Percentiles rank a stretch among this genome's conserved stretches.
These are phyloP conservation scores for Ginglymostoma cirratum DNA, from an alignment of 2,113 vertebrate genomes.

Conservation along the genomic window DNA sequence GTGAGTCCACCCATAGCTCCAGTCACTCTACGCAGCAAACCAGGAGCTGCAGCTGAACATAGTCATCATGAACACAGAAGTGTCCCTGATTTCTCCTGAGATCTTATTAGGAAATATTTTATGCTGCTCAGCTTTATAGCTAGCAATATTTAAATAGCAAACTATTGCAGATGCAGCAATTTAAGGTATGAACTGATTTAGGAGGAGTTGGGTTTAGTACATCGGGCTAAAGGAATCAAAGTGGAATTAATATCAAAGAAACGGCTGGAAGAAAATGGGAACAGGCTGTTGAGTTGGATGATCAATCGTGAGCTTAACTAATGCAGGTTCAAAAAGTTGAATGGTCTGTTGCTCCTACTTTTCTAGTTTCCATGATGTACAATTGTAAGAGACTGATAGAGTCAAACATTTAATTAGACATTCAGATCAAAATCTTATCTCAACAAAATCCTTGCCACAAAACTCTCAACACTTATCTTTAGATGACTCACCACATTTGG, in stretches of 20 bases:
- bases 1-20: no score
- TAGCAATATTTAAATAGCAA: not conserved
- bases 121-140: not conserved
- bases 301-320: no score
- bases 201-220: no score
- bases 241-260: no score
- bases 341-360: no score
- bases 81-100: not conserved
- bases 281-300: no score
- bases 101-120: not conserved
- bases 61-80: no score
- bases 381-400: not conserved
- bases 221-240: no score
- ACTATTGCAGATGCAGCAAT: not conserved
- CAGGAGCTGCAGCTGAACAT: no score
- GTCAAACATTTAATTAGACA: not conserved
- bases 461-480: not conserved
- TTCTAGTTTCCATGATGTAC: not conserved
- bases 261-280: no score
- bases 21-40: no score
- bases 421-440: not conserved
- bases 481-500: not conserved
- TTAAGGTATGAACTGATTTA: not conserved
- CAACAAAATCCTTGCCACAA: not conserved
- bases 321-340: no score